Evolutionary conservation across 2,888 invertebrate species (phyloP).

Genomic region (Diplazon laetatorius): DNA sequence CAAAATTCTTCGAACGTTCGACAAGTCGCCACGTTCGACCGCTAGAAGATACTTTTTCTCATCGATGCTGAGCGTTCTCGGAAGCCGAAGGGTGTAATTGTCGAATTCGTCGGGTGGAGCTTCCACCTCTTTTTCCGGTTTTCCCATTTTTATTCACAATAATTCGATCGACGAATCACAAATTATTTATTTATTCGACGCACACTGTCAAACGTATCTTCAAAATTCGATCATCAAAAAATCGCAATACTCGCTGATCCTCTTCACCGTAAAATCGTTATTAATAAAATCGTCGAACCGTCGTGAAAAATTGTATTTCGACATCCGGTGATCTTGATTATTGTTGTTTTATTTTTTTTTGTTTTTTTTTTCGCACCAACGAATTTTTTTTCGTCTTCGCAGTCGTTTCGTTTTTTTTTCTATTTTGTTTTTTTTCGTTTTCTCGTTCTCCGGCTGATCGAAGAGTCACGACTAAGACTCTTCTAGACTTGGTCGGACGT

Average conservation of each 20-base stretch:
- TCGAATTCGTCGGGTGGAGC: conserved; percentile 64
- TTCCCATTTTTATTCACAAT: conserved; percentile 61
- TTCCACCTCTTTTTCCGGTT: conserved; percentile 69
- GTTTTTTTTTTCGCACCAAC: no score
- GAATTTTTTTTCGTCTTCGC: no score
- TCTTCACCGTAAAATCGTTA: not conserved
- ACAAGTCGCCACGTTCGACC: conserved; percentile 96
- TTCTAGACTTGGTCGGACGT: conserved; percentile 1
- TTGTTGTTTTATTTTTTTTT: no score
- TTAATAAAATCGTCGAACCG: conserved; percentile 6
- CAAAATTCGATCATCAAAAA: not conserved
- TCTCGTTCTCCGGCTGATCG: no score
- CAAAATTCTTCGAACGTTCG: conserved; percentile 89
- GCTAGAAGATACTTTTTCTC: conserved; percentile 97
- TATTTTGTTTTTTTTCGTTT: no score
- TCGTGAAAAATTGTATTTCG: conserved; percentile 7
- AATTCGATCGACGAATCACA: no score
- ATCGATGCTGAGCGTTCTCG: conserved; percentile 89
- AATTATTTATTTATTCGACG: not conserved
- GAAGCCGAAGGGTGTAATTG: conserved; percentile 83
- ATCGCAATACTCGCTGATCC: not conserved
- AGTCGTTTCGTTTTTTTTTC: no score
- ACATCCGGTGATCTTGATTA: conserved; percentile 30
- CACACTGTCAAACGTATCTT: no score
- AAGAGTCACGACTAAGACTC: conserved; percentile 16